Evolutionary conservation across 2,797 vertebrate genomes (phyloP), one percentile per base, ranked within the genome.

Genomic region (Petrocephalus sullivani): DNA sequence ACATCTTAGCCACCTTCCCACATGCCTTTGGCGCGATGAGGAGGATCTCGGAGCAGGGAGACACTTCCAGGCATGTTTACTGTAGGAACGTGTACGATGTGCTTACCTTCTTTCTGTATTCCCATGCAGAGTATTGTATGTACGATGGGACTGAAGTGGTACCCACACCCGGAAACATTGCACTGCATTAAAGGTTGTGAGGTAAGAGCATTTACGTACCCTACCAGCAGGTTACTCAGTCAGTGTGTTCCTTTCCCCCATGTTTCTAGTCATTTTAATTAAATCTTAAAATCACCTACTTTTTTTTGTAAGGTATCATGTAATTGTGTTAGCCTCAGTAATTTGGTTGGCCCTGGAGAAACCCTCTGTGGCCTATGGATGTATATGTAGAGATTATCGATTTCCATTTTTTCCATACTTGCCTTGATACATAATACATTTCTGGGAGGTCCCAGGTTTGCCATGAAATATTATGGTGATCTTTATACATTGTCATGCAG

Each of bases 161-260:
- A 97, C 92, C 98, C 98, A 89, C 96, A 97, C 87, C 98, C 98
- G 78, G 96, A 97, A 87, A 91, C 96, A 89, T 97, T 99, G 87
- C 97, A 97, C 94, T 99, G 98, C 94, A 97, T 99, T 93, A 99
- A 98, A 96, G 97, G 97, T 92, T 99, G 98, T 51, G 98, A 99
- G 96, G 98, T 99, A 94, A 97, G 96, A 28, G 4, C 57, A 41
- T 61, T 28, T 46, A 83, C 1, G 19, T 33, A 14, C 1, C n/a
- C 81, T 84, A 19, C 9, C 81, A 51, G 14, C 49, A 14, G 10
- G 9, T 54, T 84, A 23, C 54, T 54, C 51, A 57, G 33, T 56
- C n/a, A 57, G 1, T 85, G 54, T 19, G 4, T 58, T 85, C 84
- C 58, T 85, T 37, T 8, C 4, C 10, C 4, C 54, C 16, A 23